Percentiles rank a stretch among this genome's conserved stretches.
These are phyloP conservation scores for Myxocyprinus asiaticus DNA, from an alignment of 2,113 vertebrate species.

Conservation along the genomic window DNA sequence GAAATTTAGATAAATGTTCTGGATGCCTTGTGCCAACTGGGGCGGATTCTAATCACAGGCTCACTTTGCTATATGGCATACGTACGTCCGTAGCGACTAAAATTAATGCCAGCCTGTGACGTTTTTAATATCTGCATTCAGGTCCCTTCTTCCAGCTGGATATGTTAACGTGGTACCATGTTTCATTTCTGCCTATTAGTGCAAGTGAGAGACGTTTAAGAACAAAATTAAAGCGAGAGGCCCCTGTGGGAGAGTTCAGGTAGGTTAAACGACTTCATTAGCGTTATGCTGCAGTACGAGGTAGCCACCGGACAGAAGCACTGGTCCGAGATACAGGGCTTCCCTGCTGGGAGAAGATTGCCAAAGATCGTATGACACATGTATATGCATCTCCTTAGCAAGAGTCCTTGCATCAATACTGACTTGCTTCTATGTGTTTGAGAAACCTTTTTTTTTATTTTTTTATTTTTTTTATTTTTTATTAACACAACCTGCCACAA, in stretches of 20 bases:
- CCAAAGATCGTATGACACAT: background rate
- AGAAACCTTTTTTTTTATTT: too few relatives aligned
- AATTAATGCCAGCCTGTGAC: constrained; percentile 37
- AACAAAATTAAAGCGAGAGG: constrained; percentile 54
- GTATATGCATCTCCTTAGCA: background rate
- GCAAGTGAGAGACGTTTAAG: constrained; percentile 52
- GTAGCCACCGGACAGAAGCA: constrained; percentile 32
- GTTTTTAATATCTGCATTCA: constrained; percentile 49
- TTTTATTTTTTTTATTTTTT: too few relatives aligned
- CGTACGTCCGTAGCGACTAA: constrained; percentile 14
- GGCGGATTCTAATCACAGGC: background rate
- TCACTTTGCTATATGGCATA: constrained; percentile 24
- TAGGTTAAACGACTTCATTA: constrained; percentile 61
- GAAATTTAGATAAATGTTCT: constrained; percentile 54
- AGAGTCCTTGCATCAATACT: too few relatives aligned
- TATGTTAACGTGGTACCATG: constrained; percentile 38
- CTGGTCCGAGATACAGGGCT: background rate
- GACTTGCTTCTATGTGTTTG: too few relatives aligned
- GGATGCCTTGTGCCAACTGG: constrained; percentile 5
- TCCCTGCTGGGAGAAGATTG: constrained; percentile 24
- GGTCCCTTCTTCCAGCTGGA: constrained; percentile 42
- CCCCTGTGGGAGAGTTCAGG: constrained; percentile 51
- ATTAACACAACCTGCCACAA: too few relatives aligned
- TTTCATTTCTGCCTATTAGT: constrained; percentile 52
- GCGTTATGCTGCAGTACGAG: constrained; percentile 37